Evolutionary conservation across 2,888 invertebrate genomes (phyloP), one percentile per base, ranked within the genome.

Genomic region (Muschampia plurimacula): DNA sequence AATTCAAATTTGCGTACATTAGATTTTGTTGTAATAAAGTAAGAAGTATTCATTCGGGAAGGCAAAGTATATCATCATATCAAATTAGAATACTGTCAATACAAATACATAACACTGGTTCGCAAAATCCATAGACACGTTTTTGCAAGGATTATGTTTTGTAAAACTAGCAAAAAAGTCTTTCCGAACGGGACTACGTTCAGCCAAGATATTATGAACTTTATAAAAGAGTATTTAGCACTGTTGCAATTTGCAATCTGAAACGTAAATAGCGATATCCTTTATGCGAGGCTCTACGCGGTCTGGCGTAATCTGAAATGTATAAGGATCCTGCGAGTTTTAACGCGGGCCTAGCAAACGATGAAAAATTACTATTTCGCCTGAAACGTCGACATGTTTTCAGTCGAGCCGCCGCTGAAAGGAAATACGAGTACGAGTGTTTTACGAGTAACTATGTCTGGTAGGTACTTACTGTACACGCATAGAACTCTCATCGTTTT

Each of bases 331-430:
- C 57, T 60, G 52, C 67, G 57, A 55, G 70, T 63, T 41, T 69
- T 67, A 67, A 64, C 67, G 65, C 66, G 63, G 67, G 66, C 49
- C 62, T 44, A 32, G 70, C 63, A 67, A 70, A 67, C 60, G 73
- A 22, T 22, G 22, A 22, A 22, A 22, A 22, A 71, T 68, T 71
- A 64, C 67, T 64, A 60, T 63, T 70, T 65, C 71, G 46, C 74
- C 59, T 65, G 49, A 71, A 71, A 64, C 64, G 64, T 72, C 71
- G 71, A 71, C 70, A 71, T 60, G 60, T 71, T 71, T 71, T 66
- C 46, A 69, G 49, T 63, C 22, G 41, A 69, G 69, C 69, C 62
- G 15, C 44, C 39, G 39, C 12, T 62, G 46, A 71, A 65, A 67
- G 59, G 60, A 39, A 66, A 66, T 22, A 22, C 22, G 22, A 22